Evolutionary conservation across 2,113 vertebrate species (phyloP).

Genomic region (Bubo bubo): DNA sequence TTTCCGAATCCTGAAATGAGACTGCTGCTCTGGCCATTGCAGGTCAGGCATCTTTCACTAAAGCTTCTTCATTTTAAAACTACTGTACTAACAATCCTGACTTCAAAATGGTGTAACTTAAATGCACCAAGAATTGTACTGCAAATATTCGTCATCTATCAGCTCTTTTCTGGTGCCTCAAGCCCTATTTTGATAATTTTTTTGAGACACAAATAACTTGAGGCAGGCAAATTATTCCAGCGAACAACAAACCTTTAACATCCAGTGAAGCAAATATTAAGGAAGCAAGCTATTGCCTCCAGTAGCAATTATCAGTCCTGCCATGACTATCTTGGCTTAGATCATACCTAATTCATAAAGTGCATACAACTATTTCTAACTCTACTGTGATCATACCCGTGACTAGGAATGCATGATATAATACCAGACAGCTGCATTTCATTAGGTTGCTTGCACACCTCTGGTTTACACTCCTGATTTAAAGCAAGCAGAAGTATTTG

Average conservation of each 20-base stretch:
- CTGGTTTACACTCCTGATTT: neutral
- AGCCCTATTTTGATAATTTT: neutral
- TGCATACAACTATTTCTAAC: neutral
- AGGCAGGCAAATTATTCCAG: slow-evolving; percentile 42
- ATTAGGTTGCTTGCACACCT: neutral
- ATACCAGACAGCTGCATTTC: neutral
- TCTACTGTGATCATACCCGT: neutral
- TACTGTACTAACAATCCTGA: neutral
- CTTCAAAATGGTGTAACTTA: neutral
- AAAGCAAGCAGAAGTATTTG: neutral
- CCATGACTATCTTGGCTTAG: neutral
- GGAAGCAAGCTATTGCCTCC: slow-evolving; percentile 16
- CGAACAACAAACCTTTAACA: slow-evolving; percentile 28
- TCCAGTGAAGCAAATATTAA: slow-evolving; percentile 34
- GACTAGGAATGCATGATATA: neutral
- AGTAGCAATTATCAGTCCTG: slow-evolving; percentile 43
- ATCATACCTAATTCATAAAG: neutral
- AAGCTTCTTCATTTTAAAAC: neutral
- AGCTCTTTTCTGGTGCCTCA: neutral
- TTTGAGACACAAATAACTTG: slow-evolving; percentile 36
- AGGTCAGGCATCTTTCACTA: neutral
- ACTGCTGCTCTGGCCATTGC: neutral
- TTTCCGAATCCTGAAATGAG: neutral
- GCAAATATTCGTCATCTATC: neutral
- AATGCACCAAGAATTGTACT: neutral